These are phyloP conservation scores for Ochlodes sylvanus DNA, from an alignment of 2,888 invertebrate genomes.

Conservation along the genomic window DNA sequence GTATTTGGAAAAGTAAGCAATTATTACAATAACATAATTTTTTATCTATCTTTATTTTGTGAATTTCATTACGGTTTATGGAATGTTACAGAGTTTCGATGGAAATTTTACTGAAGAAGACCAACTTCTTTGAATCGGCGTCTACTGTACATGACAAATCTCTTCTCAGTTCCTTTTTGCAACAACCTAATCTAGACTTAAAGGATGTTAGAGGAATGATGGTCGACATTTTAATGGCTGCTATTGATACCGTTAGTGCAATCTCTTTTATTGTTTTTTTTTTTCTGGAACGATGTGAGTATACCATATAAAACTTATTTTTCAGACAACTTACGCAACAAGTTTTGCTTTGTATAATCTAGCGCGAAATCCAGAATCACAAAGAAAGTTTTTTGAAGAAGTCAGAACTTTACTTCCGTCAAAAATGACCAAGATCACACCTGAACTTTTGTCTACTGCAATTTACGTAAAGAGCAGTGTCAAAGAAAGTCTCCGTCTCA, in stretches of 20 bases:
- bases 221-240: constrained; percentile 93
- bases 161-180: constrained; percentile 88
- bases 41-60: too few species aligned
- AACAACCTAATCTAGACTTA: constrained; percentile 88
- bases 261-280: background rate
- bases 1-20: constrained; percentile 87
- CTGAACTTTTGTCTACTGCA: constrained; percentile 85
- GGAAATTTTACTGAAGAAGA: constrained; percentile 86
- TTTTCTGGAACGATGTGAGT: constrained; percentile 6
- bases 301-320: constrained; percentile 40
- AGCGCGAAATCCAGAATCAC: constrained; percentile 87
- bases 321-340: constrained; percentile 90
- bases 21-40: background rate
- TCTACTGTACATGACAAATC: constrained; percentile 65
- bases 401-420: constrained; percentile 82
- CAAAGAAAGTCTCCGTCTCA: constrained; percentile 93
- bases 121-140: constrained; percentile 74
- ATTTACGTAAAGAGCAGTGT: constrained; percentile 91
- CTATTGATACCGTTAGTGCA: constrained; percentile 91
- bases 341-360: constrained; percentile 93
- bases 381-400: constrained; percentile 89
- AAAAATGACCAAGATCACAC: constrained; percentile 79
- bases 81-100: constrained; percentile 84
- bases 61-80: background rate
- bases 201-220: constrained; percentile 94